Conservation (phyloP, 2,888 invertebrate species). For the Nudaria mundana region DNA sequence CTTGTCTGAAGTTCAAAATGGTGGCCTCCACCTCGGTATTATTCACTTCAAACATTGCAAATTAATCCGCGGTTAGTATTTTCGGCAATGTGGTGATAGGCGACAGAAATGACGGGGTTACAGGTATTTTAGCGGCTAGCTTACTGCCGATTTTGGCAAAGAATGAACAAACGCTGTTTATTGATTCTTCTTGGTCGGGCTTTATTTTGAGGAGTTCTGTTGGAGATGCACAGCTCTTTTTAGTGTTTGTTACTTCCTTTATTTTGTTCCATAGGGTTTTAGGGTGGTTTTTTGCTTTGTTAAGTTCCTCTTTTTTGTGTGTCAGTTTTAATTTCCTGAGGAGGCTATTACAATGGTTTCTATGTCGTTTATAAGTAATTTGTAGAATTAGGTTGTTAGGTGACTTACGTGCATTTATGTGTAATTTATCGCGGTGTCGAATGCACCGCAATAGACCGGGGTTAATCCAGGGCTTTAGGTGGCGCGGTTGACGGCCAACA, state of each 20-base stretch:
- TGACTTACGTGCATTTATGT: neutral
- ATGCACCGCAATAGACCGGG: slow-evolving; percentile 1
- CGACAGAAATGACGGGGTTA: neutral
- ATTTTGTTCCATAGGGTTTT: slow-evolving; percentile 1
- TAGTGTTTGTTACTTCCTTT: neutral
- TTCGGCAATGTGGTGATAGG: neutral
- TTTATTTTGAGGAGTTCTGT: neutral
- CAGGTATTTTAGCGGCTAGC: slow-evolving; percentile 2
- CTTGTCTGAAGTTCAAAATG: neutral
- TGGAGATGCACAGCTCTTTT: neutral
- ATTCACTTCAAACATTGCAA: neutral
- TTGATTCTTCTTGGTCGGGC: neutral
- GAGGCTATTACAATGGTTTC: neutral
- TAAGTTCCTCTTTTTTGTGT: neutral
- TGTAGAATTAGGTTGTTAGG: neutral
- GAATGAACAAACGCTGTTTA: neutral
- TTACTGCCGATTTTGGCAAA: slow-evolving; percentile 3
- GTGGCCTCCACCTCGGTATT: neutral
- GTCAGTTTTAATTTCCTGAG: neutral
- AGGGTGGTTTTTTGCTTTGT: neutral
- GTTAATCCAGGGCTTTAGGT: slow-evolving; percentile 4
- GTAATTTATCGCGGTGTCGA: slow-evolving; percentile 2
- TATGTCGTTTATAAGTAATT: neutral
- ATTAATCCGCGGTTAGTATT: neutral
- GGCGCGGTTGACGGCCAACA: no score